Evolutionary conservation across 2,797 vertebrate species (phyloP), one percentile per base, ranked within the genome.

Genomic region (Hephaestus fuliginosus): DNA sequence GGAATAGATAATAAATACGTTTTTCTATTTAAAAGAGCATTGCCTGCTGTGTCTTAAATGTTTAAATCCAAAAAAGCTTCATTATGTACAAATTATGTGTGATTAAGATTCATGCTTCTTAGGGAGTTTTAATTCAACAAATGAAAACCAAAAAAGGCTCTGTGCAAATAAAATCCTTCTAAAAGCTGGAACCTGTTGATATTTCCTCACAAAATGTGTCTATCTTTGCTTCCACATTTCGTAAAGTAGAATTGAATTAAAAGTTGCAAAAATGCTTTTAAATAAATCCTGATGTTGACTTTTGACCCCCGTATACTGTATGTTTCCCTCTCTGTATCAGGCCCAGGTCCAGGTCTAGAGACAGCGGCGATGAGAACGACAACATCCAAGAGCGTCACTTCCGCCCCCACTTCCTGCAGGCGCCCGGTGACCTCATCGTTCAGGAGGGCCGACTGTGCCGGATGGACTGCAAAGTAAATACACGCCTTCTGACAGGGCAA

Each of bases 361-460:
- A 99, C 93, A 99, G 98, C 7, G 97, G 96, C 0, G 98, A 99
- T 74, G 98, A 99, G 92, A 97, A 97, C 10, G 98, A 99, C 80
- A 97, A 97, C 73, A 98, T 98, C 92, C 98, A 99, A 86, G 98
- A 99, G 93, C 97, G 98, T 70, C 98, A 99, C 95, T 99, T 99
- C 95, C 97, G 98, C 78, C 98, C 98, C 36, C 98, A 99, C 94
- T 99, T 99, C 95, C 94, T 99, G 92, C 98, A 99, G 94, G 98
- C 98, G 1, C 98, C 98, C 1, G 98, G 98, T 61, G 98, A 99
- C 86, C 94, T 99, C 91, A 98, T 98, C 14, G 96, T 98, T 25
- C 98, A 99, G 91, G 98, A 99, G 94, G 98, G 98, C 28, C 97
- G 96, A 46, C 96, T 99, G 4, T 99, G 98, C 86, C 94, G 98